Percentiles rank a stretch among this genome's conserved stretches.
Evolutionary conservation across 2,888 invertebrate species (phyloP).

Genomic region (Homarus gammarus): DNA sequence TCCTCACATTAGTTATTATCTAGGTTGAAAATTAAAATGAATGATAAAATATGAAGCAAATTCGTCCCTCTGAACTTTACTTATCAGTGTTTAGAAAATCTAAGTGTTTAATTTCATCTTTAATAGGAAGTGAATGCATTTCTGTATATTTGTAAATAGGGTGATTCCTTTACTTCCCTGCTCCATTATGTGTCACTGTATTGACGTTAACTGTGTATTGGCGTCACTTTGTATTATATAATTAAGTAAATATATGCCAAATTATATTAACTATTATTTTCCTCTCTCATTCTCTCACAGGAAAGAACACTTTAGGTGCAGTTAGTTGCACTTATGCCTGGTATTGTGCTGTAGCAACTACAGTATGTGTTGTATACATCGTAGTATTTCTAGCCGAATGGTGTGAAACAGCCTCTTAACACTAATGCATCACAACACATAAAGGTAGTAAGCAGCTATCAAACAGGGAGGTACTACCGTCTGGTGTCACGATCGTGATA

Average conservation of each 20-base stretch:
- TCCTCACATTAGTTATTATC: background rate
- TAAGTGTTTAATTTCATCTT: conserved; percentile 26
- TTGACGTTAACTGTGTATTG: conserved; percentile 3
- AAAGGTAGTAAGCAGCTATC: no score
- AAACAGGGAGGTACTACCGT: no score
- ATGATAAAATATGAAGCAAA: conserved; percentile 9
- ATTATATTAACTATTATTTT: background rate
- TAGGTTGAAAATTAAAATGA: background rate
- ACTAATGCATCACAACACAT: no score
- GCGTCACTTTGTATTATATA: conserved; percentile 59
- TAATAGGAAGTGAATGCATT: conserved; percentile 31
- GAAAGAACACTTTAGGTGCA: no score
- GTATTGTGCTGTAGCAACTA: background rate
- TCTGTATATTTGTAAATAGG: conserved; percentile 68
- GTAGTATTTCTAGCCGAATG: no score
- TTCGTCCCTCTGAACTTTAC: background rate
- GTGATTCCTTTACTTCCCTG: conserved; percentile 37
- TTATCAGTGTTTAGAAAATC: background rate
- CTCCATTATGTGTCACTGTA: conserved; percentile 52
- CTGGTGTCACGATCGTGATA: no score
- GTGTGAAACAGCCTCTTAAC: no score
- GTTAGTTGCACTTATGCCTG: background rate
- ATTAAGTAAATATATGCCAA: conserved; percentile 57
- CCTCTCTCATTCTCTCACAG: background rate
- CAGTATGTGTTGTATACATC: no score